Conservation (phyloP, 2,113 vertebrate species). For the Murina feae region DNA sequence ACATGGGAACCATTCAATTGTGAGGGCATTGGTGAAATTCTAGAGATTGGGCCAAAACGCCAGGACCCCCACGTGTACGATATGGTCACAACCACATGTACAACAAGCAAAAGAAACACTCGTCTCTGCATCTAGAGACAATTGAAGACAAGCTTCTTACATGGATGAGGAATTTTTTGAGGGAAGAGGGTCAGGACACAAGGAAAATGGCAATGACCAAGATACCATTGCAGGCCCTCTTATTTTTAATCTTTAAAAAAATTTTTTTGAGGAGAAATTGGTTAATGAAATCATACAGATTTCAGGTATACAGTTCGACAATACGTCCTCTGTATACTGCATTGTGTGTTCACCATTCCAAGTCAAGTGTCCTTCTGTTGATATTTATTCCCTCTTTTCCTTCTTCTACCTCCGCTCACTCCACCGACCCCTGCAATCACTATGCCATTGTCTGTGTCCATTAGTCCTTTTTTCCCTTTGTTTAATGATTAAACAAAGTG, state of each 20-base stretch:
- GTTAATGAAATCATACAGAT: background rate
- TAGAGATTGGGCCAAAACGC: background rate
- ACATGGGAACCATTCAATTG: background rate
- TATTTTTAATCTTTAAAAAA: background rate
- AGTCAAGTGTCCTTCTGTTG: background rate
- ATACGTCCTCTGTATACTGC: background rate
- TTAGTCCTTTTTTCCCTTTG: background rate
- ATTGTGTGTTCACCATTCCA: background rate
- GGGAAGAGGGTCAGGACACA: background rate
- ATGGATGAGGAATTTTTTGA: background rate
- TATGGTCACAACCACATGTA: background rate
- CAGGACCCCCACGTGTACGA: background rate
- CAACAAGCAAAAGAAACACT: background rate
- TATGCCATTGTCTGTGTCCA: background rate
- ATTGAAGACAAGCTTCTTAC: background rate
- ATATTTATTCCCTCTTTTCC: background rate
- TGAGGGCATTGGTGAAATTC: slow-evolving; percentile 48
- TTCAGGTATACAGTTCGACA: background rate
- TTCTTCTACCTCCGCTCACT: background rate
- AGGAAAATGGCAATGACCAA: background rate
- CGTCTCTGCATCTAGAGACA: background rate
- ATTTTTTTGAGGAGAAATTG: background rate
- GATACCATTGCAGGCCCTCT: background rate
- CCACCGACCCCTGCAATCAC: background rate
- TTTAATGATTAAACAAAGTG: no score